A percentile compares a stretch with the other conserved stretches of the same genome.
Conservation (phyloP, 1,140 invertebrate genomes). For the Trichomalopsis sarcophagae region DNA sequence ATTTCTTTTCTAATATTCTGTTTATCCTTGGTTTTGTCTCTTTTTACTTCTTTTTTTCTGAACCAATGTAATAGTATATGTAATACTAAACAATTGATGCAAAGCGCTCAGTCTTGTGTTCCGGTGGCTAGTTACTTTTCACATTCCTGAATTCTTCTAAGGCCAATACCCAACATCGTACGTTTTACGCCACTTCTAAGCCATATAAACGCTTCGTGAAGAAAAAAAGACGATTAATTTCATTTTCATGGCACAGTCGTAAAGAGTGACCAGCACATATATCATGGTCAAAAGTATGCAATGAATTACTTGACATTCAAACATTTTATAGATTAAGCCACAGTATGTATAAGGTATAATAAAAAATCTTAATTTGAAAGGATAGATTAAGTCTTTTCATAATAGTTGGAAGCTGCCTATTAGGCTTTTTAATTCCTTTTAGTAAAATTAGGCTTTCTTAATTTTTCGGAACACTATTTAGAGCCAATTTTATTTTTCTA, state of each 20-base stretch:
- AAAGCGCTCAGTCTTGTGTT: slow-evolving; percentile 68
- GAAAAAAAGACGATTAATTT: slow-evolving; percentile 15
- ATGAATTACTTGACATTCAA: slow-evolving; percentile 21
- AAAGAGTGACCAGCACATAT: slow-evolving; percentile 13
- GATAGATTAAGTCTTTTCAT: slow-evolving; percentile 39
- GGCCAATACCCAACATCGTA: slow-evolving; percentile 22
- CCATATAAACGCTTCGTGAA: background rate
- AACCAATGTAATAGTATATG: slow-evolving; percentile 45
- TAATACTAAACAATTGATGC: slow-evolving; percentile 56
- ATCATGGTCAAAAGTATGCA: slow-evolving; percentile 9
- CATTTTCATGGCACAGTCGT: slow-evolving; percentile 18
- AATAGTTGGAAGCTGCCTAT: slow-evolving; percentile 36
- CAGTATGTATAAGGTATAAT: slow-evolving; percentile 13
- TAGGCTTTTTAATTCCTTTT: background rate
- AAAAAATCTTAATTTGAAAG: slow-evolving; percentile 6
- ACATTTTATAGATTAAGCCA: slow-evolving; percentile 2
- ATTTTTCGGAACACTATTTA: slow-evolving; percentile 14
- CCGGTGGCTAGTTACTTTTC: slow-evolving; percentile 37
- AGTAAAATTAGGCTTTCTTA: slow-evolving; percentile 11
- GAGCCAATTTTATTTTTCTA: slow-evolving; percentile 18
- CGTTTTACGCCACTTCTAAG: background rate
- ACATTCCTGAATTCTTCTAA: slow-evolving; percentile 38
- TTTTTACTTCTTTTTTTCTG: slow-evolving; percentile 37
- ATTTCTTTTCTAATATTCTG: slow-evolving; percentile 50
- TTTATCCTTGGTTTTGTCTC: slow-evolving; percentile 48